phyloP scores from a whole-genome alignment of 2,888 invertebrate species.

The Diogma glabrata region DNA sequence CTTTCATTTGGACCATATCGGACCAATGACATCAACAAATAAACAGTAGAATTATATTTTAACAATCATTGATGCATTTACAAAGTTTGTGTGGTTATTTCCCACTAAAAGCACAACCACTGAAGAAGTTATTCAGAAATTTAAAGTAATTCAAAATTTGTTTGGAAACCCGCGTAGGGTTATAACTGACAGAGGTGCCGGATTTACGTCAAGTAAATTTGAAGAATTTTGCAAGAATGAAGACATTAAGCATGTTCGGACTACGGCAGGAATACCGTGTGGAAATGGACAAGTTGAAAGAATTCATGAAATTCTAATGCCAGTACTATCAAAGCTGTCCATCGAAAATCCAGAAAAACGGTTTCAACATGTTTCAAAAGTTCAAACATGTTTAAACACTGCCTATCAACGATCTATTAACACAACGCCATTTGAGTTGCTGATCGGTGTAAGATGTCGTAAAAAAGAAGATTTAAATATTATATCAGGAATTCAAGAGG shows the following conservation, averaged over 20 bases:
- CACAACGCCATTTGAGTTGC: slow-evolving; percentile 13
- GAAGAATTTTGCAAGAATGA: slow-evolving; percentile 25
- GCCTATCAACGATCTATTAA: slow-evolving; percentile 4
- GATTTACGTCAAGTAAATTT: slow-evolving; percentile 28
- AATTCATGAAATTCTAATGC: slow-evolving; percentile 24
- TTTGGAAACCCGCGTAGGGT: slow-evolving; percentile 29
- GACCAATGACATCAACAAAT: slow-evolving; percentile 22
- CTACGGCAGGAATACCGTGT: slow-evolving; percentile 24
- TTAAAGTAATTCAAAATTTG: slow-evolving; percentile 21
- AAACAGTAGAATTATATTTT: slow-evolving; percentile 22
- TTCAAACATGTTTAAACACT: slow-evolving; percentile 23
- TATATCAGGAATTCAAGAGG: slow-evolving; percentile 2
- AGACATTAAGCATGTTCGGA: slow-evolving; percentile 23
- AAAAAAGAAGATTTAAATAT: background rate
- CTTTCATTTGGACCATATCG: slow-evolving; percentile 26
- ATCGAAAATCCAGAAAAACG: slow-evolving; percentile 24
- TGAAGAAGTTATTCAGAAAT: slow-evolving; percentile 23
- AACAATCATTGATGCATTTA: no score
- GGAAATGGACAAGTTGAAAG: slow-evolving; percentile 29
- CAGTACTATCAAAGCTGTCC: slow-evolving; percentile 26
- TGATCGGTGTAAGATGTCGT: slow-evolving; percentile 12
- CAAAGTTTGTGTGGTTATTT: no score
- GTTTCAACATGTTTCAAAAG: slow-evolving; percentile 20
- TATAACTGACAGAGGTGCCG: slow-evolving; percentile 26
- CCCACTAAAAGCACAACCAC: slow-evolving; percentile 19